Conservation (phyloP, 2,888 invertebrate genomes). For the Aproaerema taeniolella region DNA sequence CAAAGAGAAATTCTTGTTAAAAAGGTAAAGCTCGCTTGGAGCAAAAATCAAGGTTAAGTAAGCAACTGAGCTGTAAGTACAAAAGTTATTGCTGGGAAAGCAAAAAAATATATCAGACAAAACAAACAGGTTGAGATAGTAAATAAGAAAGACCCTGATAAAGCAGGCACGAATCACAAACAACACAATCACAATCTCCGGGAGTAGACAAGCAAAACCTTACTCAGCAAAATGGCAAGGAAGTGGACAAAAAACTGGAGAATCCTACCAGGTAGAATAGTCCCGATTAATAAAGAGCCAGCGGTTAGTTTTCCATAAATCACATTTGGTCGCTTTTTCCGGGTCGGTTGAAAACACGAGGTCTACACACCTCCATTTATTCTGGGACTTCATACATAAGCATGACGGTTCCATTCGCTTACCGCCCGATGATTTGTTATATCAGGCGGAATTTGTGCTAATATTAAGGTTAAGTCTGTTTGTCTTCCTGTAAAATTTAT, state of each 20-base stretch:
- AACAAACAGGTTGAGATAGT: neutral
- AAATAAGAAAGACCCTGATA: neutral
- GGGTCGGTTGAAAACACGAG: constrained; percentile 22
- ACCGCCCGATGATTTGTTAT: constrained; percentile 16
- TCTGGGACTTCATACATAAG: constrained; percentile 34
- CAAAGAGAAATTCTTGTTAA: too few species aligned
- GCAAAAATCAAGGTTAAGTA: too few species aligned
- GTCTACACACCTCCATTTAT: constrained; percentile 27
- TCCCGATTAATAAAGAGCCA: constrained; percentile 18
- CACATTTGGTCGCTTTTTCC: constrained; percentile 19
- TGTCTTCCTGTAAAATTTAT: too few species aligned
- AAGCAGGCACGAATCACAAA: neutral
- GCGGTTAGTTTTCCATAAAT: constrained; percentile 21
- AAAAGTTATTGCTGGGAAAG: neutral
- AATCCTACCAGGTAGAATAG: constrained; percentile 12
- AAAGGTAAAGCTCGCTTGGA: too few species aligned
- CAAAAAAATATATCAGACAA: neutral
- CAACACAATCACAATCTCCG: neutral
- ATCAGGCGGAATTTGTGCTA: too few species aligned
- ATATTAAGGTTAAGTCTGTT: too few species aligned
- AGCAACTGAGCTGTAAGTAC: too few species aligned
- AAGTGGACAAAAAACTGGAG: neutral
- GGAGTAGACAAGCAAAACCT: too few species aligned
- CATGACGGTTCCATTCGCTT: constrained; percentile 26
- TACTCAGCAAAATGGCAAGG: too few species aligned